A percentile compares a stretch with the other conserved stretches of the same genome.
Conservation (phyloP, 2,113 vertebrate genomes). For the Phodopus roborovskii region DNA sequence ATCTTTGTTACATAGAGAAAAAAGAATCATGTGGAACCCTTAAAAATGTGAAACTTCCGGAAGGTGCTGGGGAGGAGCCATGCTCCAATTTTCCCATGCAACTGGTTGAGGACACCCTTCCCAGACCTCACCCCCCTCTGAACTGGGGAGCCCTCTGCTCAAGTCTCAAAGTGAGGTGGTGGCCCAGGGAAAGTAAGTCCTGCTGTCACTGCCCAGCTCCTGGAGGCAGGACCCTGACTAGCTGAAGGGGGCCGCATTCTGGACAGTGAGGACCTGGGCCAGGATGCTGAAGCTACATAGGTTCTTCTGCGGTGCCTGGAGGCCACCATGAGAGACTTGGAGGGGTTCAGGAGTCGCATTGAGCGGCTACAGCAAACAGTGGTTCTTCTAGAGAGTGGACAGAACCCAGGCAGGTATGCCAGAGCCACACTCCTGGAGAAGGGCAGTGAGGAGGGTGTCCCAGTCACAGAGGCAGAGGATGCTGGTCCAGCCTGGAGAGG, state of each 20-base stretch:
- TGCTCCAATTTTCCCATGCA: too few species aligned
- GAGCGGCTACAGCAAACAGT: slow-evolving; percentile 87
- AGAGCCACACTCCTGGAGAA: neutral
- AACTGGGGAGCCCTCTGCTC: neutral
- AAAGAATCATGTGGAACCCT: neutral
- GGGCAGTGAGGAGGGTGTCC: neutral
- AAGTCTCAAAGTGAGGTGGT: neutral
- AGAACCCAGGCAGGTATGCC: slow-evolving; percentile 89
- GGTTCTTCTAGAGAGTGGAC: slow-evolving; percentile 83
- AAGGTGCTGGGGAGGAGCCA: neutral
- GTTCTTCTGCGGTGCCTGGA: slow-evolving; percentile 89
- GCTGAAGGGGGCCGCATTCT: slow-evolving; percentile 85
- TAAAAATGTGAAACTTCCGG: neutral
- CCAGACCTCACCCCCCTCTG: neutral
- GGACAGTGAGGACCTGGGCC: slow-evolving; percentile 88
- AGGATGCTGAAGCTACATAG: slow-evolving; percentile 89
- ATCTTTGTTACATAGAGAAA: neutral
- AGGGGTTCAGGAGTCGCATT: slow-evolving; percentile 84
- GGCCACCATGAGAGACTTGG: slow-evolving; percentile 88
- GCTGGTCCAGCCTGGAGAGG: neutral
- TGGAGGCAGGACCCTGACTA: slow-evolving; percentile 91
- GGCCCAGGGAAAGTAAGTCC: neutral
- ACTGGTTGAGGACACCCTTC: neutral
- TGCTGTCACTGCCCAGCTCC: slow-evolving; percentile 84
- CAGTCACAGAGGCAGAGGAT: rapidly evolving